Evolutionary conservation across 92 coral and sea anemone genomes (phyloP).

Genomic region (Phenganax marumi): DNA sequence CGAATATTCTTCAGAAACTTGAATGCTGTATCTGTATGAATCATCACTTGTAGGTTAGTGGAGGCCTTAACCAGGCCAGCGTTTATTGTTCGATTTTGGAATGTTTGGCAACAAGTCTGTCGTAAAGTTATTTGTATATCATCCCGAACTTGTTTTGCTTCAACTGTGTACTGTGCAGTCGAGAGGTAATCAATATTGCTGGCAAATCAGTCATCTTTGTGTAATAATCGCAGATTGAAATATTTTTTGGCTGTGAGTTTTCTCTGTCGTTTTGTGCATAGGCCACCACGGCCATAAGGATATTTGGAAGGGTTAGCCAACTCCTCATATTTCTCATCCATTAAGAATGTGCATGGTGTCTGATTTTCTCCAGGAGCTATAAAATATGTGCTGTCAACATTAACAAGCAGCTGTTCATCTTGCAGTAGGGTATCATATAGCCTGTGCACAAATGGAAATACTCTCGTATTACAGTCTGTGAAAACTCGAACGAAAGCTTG

Average conservation of each 20-base stretch:
- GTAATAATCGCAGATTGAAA: conserved; percentile 45
- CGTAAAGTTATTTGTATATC: conserved; percentile 51
- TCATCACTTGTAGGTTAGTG: conserved; percentile 23
- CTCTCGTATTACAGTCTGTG: too few species aligned
- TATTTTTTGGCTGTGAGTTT: conserved; percentile 45
- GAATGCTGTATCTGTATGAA: conserved; percentile 46
- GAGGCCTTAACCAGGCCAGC: conserved; percentile 10
- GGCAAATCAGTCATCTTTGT: conserved; percentile 34
- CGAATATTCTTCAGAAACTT: conserved; percentile 37
- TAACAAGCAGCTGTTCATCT: too few species aligned
- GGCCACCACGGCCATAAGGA: conserved; percentile 30
- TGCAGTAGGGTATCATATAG: too few species aligned
- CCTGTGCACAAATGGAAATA: too few species aligned
- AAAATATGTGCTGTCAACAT: too few species aligned
- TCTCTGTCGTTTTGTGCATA: conserved; percentile 41
- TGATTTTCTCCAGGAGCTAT: conserved; percentile 2
- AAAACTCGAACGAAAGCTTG: too few species aligned
- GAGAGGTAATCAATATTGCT: conserved; percentile 1
- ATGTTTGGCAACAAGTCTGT: conserved; percentile 14
- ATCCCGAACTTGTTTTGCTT: conserved; percentile 12
- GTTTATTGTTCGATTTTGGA: conserved; percentile 12
- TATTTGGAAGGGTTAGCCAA: conserved; percentile 48
- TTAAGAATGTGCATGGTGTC: conserved; percentile 37
- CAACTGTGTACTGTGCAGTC: conserved; percentile 1
- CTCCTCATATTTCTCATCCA: conserved; percentile 43